Conservation (phyloP, 2,888 invertebrate genomes). For the Nomada ruficornis region DNA sequence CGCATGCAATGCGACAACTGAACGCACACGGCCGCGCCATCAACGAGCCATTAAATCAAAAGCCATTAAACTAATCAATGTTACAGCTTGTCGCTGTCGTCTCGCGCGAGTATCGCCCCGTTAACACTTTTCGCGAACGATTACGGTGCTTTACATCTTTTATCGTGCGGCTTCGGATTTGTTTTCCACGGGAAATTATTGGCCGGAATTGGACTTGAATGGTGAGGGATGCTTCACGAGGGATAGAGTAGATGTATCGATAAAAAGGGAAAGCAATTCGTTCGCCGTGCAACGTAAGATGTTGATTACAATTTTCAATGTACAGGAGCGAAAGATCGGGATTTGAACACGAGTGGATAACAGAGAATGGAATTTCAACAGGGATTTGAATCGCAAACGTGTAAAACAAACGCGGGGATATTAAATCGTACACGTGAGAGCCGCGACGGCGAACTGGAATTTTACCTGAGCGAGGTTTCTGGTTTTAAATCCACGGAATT, state of each 20-base stretch:
- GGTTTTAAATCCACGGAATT: constrained; percentile 43
- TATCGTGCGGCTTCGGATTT: neutral
- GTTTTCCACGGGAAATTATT: neutral
- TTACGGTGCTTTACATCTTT: neutral
- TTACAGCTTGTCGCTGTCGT: constrained; percentile 37
- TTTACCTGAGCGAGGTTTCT: constrained; percentile 34
- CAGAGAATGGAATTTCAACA: constrained; percentile 10
- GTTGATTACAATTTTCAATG: neutral
- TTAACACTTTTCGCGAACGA: neutral
- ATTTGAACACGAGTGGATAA: neutral
- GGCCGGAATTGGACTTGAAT: no score
- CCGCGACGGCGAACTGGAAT: constrained; percentile 19
- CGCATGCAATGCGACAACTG: constrained; percentile 69
- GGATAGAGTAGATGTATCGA: no score
- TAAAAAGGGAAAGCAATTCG: no score
- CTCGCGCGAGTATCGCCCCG: constrained; percentile 10
- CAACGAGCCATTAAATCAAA: constrained; percentile 67
- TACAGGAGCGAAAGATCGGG: neutral
- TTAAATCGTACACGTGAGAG: neutral
- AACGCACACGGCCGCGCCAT: constrained; percentile 42
- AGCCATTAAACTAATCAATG: constrained; percentile 69
- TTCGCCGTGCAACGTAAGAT: no score
- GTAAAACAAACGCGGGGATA: neutral
- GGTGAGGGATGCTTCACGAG: no score
- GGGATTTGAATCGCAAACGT: neutral